Base-by-base conservation (phyloP, 1,140 invertebrate species). In the Meloidogyne floridensis region DNA sequence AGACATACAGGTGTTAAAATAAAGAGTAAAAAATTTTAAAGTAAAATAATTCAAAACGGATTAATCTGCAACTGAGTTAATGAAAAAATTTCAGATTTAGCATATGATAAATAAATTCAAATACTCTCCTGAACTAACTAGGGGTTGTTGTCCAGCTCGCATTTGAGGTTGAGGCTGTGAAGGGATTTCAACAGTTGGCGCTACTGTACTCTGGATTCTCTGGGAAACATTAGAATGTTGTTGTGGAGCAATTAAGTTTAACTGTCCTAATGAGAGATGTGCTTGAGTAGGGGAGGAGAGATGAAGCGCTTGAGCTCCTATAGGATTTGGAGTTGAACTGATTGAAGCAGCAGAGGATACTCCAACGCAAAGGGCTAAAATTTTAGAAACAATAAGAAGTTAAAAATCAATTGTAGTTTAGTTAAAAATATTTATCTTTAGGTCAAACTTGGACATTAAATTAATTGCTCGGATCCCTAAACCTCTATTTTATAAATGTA, bases 161-260 rank as follows among this genome's bases (percentile, higher is more conserved):
- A 85, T 71, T 74, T 84, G 84, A 1, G 84, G 84, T 70, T 86
- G 84, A 43, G 84, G 84, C 65, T 84, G 84, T 13, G 84, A 84
- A 10, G 84, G 84, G 47, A 84, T 84, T 47, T 84, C 84, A 72
- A 72, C 43, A 3, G 51, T 13, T 42, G 75, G 20, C 3, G 75
- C 56, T 51, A 54, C 72, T 18, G 72, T 69, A 11, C 59, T 70
- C 20, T 70, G 75, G 42, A 65, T 56, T 47, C 69, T 51, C 11
- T 79, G 77, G 10, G 59, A 32, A n/a, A 70, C 54, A 77, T 10
- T 51, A 43, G 20, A 0, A 7, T 56, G 54, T 10, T 56, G 54
- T 69, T 56, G 75, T 13, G 56, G 56, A 43, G 54, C 75, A 79
- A 79, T 74, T 72, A 81, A 47, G 56, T 79, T 79, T 51, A 80